Evolutionary conservation across 2,113 vertebrate genomes (phyloP).

Genomic region (Saguinus imperator): DNA sequence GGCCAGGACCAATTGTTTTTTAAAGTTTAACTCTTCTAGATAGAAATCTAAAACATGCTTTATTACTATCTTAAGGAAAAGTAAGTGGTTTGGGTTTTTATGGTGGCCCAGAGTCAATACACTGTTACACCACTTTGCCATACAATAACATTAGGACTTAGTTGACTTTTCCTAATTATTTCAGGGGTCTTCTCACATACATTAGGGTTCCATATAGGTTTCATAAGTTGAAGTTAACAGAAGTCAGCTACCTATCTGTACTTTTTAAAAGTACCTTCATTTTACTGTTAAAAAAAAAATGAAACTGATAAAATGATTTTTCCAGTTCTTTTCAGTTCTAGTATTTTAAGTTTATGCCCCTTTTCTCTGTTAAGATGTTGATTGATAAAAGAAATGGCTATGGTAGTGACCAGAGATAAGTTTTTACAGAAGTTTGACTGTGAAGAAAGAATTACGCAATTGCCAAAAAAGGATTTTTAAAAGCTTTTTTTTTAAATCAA

Average conservation of each 20-base stretch:
- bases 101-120: not conserved
- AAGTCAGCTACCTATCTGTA: not conserved
- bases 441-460: not conserved
- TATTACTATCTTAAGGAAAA: not conserved
- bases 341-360: not conserved
- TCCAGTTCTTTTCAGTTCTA: not conserved
- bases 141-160: not conserved
- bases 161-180: not conserved
- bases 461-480: not conserved
- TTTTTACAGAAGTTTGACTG: not conserved
- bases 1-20: not conserved
- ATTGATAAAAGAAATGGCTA: not conserved
- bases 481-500: not conserved
- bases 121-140: not conserved
- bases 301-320: not conserved
- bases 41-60: not conserved
- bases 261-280: not conserved
- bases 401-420: not conserved
- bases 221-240: not conserved
- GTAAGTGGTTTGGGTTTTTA: not conserved
- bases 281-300: not conserved
- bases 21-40: not conserved
- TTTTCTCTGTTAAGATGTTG: not conserved
- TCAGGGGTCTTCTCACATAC: not conserved
- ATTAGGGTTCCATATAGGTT: not conserved